Percentiles rank a stretch among this genome's conserved stretches.
Evolutionary conservation across 2,797 vertebrate species (phyloP).

Genomic region (Enteromius afrohamiltoni): DNA sequence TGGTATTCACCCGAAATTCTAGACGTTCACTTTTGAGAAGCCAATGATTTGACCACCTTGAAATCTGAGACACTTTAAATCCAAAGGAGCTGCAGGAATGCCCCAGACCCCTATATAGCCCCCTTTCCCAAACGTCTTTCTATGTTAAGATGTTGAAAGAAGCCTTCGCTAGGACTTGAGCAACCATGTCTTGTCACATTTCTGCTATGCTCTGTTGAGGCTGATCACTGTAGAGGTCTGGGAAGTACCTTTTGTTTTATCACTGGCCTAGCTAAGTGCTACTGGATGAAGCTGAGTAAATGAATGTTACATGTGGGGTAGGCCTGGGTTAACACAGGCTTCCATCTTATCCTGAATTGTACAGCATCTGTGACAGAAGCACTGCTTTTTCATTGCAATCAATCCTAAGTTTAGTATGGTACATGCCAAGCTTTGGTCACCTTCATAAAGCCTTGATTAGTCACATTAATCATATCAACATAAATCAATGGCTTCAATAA

Average conservation of each 20-base stretch:
- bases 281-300: slow-evolving; percentile 45
- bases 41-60: slow-evolving; percentile 59
- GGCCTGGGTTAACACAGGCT: slow-evolving; percentile 20
- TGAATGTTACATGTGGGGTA: slow-evolving; percentile 27
- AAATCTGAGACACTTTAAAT: slow-evolving; percentile 53
- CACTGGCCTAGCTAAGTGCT: slow-evolving; percentile 18
- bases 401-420: neutral
- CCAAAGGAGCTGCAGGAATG: slow-evolving; percentile 45
- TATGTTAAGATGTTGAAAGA: slow-evolving; percentile 24
- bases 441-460: neutral
- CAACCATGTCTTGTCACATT: slow-evolving; percentile 11
- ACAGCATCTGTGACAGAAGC: slow-evolving; percentile 37
- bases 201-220: slow-evolving; percentile 40
- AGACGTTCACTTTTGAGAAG: slow-evolving; percentile 59
- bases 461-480: neutral
- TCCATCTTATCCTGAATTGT: slow-evolving; percentile 28
- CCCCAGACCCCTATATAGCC: slow-evolving; percentile 35
- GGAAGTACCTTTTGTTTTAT: slow-evolving; percentile 46
- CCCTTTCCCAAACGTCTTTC: slow-evolving; percentile 35
- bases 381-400: slow-evolving; percentile 21
- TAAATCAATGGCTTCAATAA: neutral
- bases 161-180: slow-evolving; percentile 5
- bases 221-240: slow-evolving; percentile 29
- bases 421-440: slow-evolving; percentile 1
- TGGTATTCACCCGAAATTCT: slow-evolving; percentile 57